Evolutionary conservation across 2,113 vertebrate genomes (phyloP).

Genomic region (Catharus bicknelli): DNA sequence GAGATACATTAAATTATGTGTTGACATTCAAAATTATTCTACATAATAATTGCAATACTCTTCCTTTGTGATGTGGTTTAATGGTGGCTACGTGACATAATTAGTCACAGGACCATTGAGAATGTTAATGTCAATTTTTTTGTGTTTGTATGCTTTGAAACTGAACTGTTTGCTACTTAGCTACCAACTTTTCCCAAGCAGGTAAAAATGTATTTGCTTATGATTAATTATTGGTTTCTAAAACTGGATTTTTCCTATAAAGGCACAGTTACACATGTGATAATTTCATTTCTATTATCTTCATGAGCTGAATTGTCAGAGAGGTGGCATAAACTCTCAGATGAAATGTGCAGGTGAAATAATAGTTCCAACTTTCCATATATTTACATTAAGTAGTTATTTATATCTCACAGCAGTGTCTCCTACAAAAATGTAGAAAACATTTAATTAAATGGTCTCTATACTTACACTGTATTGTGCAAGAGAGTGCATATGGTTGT

Average conservation of each 20-base stretch:
- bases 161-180: neutral
- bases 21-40: neutral
- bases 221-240: constrained; percentile 4
- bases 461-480: neutral
- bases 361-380: neutral
- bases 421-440: neutral
- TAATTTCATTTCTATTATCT: neutral
- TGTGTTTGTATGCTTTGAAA: neutral
- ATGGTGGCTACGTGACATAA: neutral
- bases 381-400: neutral
- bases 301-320: neutral
- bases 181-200: neutral
- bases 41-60: neutral
- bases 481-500: neutral
- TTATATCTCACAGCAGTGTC: neutral
- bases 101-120: neutral
- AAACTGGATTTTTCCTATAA: neutral
- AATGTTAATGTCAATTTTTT: neutral
- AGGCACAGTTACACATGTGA: neutral
- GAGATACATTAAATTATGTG: neutral
- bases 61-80: neutral
- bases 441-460: neutral
- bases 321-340: neutral
- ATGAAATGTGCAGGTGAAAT: neutral
- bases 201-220: neutral